Evolutionary conservation across 2,113 vertebrate species (phyloP).

Genomic region (Entomyzon cyanotis): DNA sequence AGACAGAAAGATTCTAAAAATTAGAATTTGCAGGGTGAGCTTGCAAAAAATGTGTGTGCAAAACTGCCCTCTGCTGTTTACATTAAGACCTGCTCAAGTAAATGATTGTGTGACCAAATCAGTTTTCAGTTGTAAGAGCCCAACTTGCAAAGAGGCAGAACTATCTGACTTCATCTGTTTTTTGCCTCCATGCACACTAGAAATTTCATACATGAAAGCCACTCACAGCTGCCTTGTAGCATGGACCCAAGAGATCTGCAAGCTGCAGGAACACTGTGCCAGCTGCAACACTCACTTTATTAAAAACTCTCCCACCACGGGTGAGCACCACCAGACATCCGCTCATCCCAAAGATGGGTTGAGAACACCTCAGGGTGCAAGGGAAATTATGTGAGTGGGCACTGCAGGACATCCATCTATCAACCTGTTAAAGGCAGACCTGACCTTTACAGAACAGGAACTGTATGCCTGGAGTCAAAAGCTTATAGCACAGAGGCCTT

Average conservation of each 20-base stretch:
- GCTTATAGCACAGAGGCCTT: neutral
- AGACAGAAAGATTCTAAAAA: neutral
- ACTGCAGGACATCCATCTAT: neutral
- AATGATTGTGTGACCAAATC: neutral
- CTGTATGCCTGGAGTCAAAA: neutral
- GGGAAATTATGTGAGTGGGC: neutral
- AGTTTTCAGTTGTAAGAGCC: neutral
- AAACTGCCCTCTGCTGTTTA: conserved; percentile 60
- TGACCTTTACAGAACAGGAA: neutral
- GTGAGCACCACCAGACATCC: neutral
- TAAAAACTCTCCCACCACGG: neutral
- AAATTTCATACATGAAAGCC: neutral
- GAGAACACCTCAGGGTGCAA: neutral
- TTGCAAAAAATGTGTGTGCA: neutral
- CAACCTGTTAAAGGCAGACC: neutral
- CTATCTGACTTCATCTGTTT: neutral
- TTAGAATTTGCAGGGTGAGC: neutral
- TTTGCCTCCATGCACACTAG: neutral
- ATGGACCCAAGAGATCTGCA: neutral
- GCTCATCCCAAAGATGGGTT: neutral
- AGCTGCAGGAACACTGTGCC: neutral
- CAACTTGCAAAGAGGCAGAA: neutral
- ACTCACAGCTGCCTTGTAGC: neutral
- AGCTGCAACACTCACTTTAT: neutral
- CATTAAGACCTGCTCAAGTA: neutral